Evolutionary conservation across 2,113 vertebrate genomes (phyloP), one percentile per base, ranked within the genome.

Genomic region (Elgaria multicarinata): DNA sequence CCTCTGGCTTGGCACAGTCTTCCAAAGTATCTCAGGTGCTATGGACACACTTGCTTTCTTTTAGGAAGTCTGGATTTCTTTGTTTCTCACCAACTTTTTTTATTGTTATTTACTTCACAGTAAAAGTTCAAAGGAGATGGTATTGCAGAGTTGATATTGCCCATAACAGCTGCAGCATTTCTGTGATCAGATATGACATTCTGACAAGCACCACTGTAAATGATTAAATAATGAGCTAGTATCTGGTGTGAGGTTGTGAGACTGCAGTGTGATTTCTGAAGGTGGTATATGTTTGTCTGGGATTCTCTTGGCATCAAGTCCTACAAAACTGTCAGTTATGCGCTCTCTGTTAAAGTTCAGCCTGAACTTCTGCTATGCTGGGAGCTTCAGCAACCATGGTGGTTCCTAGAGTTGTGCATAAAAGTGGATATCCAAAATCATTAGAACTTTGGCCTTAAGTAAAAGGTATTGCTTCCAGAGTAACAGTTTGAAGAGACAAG

Each of bases 1-100:
- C 75, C 31, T 46, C 71, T 77, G 91, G 58, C 55, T 92, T 91
- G 92, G 75, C 72, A 58, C 22, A 24, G 44, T 79, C 89, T 71
- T 66, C 92, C 69, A 74, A 39, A 24, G 3, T 26, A 26, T 22
- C 89, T 86, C 6, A 16, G 89, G 36, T 93, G 87, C 75, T 92
- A 44, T 28, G 46, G 92, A 88, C 46, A 16, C 1, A 28, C 81
- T 91, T 44, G 10, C 64, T 88, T 91, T 87, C 72, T 62, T 36
- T 39, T 86, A 20, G 1, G 62, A 36, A 83, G 86, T 77, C 85
- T 82, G 86, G 7, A 58, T 31, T 82, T 66, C 77, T 94, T 69
- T 91, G 4, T 44, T 75, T 64, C 1, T 0, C n/a, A 64, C 91
- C 86, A 92, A 62, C 89, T 91, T 86, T 46, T 46, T n/a, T 3